These are phyloP conservation scores for Trematomus loennbergii DNA, from an alignment of 2,113 vertebrate genomes.

Conservation along the genomic window DNA sequence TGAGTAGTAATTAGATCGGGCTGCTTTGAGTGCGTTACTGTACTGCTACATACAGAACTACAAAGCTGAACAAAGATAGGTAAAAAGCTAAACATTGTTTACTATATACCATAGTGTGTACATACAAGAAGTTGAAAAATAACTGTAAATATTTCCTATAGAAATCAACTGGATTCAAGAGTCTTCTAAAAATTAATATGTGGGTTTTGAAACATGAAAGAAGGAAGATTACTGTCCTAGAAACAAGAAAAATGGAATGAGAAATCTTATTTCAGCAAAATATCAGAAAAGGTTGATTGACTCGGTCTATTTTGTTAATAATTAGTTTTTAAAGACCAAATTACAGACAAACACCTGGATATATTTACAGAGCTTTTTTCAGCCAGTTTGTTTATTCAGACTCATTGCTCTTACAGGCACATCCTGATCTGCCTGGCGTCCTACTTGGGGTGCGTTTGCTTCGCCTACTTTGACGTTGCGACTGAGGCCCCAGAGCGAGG, in stretches of 20 bases:
- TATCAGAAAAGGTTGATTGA: background rate
- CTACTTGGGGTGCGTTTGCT: slow-evolving; percentile 97
- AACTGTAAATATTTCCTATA: too few relatives aligned
- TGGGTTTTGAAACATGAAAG: background rate
- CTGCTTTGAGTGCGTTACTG: too few relatives aligned
- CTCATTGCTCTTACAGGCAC: slow-evolving; percentile 86
- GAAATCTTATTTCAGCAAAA: background rate
- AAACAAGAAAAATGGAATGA: background rate
- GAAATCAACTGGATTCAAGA: background rate
- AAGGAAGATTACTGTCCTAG: background rate
- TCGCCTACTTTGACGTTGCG: slow-evolving; percentile 96
- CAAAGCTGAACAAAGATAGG: too few relatives aligned
- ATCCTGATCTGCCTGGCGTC: slow-evolving; percentile 96
- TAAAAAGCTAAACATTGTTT: too few relatives aligned
- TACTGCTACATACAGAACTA: too few relatives aligned
- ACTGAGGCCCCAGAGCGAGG: slow-evolving; percentile 96
- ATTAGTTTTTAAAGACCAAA: background rate
- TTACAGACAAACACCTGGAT: background rate
- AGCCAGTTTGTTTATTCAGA: background rate
- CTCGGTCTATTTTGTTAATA: background rate
- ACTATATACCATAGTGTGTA: too few relatives aligned
- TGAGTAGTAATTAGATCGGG: too few relatives aligned
- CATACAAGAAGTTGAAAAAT: too few relatives aligned
- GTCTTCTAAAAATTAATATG: too few relatives aligned
- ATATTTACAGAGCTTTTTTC: background rate